Evolutionary conservation across 2,888 invertebrate genomes (phyloP).

Genomic region (Apodemia mormo): DNA sequence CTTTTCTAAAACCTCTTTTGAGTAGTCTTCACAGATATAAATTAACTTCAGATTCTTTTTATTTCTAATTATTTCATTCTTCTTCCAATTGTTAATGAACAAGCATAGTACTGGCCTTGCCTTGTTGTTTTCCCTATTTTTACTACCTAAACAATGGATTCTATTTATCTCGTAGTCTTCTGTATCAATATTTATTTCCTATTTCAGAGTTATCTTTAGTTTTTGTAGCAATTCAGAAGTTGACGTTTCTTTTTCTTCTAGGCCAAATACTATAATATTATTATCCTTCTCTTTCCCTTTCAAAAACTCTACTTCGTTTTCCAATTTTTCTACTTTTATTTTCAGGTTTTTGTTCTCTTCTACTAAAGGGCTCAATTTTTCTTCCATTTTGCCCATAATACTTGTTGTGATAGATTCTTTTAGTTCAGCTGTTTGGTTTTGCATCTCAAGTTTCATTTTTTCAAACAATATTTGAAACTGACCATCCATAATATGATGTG

Average conservation of each 20-base stretch:
- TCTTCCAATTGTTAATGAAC: constrained; percentile 36
- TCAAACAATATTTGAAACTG: constrained; percentile 30
- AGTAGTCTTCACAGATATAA: constrained; percentile 38
- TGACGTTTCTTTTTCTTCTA: constrained; percentile 31
- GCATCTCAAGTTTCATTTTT: constrained; percentile 19
- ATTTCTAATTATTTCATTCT: constrained; percentile 36
- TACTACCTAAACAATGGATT: constrained; percentile 28
- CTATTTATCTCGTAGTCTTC: constrained; percentile 31
- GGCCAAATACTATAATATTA: constrained; percentile 28
- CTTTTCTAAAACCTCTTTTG: too few species aligned
- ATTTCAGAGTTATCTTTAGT: constrained; percentile 23
- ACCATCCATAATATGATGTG: constrained; percentile 25
- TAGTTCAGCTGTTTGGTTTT: too few species aligned
- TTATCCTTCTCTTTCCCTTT: constrained; percentile 28
- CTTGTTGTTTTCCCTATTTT: constrained; percentile 26
- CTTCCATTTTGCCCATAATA: constrained; percentile 31
- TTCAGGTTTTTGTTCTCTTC: constrained; percentile 26
- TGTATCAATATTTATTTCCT: constrained; percentile 29
- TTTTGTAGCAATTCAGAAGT: constrained; percentile 26
- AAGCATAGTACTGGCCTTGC: constrained; percentile 30
- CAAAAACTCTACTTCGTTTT: constrained; percentile 28
- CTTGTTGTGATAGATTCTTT: too few species aligned
- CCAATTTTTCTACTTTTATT: neutral
- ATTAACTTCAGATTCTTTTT: constrained; percentile 36
- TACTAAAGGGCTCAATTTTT: constrained; percentile 32